Conservation (phyloP, 2,888 invertebrate genomes). For the Leucophenga maculata region DNA sequence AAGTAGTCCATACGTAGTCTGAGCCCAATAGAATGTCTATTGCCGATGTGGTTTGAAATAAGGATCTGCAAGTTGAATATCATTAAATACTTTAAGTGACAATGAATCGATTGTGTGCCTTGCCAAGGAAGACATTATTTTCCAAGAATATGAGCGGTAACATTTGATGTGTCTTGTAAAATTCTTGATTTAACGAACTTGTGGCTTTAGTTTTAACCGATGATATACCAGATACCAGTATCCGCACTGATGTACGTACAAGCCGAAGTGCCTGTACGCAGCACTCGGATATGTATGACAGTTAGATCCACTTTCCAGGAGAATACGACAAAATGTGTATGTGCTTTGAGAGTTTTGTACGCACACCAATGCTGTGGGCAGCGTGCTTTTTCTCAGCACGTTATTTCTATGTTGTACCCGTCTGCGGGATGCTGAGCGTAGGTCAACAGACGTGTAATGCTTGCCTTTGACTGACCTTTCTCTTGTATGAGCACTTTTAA, state of each 20-base stretch:
- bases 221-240: slow-evolving; percentile 17
- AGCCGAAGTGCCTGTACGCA: background rate
- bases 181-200: background rate
- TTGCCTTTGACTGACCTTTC: no score
- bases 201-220: slow-evolving; percentile 2
- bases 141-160: background rate
- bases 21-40: background rate
- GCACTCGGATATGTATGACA: no score
- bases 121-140: background rate
- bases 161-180: no score
- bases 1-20: background rate
- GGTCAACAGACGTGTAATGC: no score
- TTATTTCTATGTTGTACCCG: no score
- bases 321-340: slow-evolving; percentile 16
- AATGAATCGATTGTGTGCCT: background rate
- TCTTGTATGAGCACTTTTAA: no score
- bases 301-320: slow-evolving; percentile 19
- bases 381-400: background rate
- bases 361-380: slow-evolving; percentile 32
- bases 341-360: background rate
- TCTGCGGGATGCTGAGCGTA: background rate
- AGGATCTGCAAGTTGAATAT: background rate
- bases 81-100: background rate
- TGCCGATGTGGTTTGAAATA: background rate
- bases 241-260: background rate